Evolutionary conservation across 2,888 invertebrate species (phyloP).

Genomic region (Calameuta filiformis): DNA sequence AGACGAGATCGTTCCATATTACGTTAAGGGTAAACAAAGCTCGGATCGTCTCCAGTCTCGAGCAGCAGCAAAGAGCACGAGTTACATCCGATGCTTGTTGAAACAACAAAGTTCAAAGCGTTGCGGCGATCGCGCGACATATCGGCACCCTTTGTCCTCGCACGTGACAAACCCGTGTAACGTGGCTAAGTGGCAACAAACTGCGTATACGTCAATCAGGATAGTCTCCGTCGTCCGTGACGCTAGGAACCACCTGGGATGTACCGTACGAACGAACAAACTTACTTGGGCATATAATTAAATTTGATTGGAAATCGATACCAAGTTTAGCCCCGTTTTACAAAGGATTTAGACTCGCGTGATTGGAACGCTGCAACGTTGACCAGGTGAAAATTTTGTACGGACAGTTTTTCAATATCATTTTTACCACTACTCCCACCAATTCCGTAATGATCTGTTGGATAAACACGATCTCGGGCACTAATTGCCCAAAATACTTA

Average conservation of each 20-base stretch:
- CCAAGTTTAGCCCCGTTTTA: neutral
- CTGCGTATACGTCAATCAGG: neutral
- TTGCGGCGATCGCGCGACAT: neutral
- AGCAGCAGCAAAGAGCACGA: neutral
- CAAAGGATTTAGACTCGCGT: neutral
- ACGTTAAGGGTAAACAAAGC: neutral
- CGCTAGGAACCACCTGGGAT: neutral
- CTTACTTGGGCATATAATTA: neutral
- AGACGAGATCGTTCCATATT: neutral
- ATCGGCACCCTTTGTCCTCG: neutral
- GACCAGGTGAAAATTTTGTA: neutral
- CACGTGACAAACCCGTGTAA: neutral
- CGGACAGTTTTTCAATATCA: neutral
- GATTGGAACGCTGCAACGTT: neutral
- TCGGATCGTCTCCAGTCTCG: neutral
- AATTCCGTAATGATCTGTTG: neutral
- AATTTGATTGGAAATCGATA: neutral
- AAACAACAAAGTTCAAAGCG: neutral
- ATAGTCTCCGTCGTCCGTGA: neutral
- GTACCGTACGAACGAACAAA: neutral
- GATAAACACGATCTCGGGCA: neutral
- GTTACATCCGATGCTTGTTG: neutral
- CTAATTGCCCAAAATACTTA: neutral
- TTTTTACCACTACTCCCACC: neutral
- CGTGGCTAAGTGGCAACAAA: neutral